Conservation (phyloP, 2,888 invertebrate species). For the Amaurobius ferox region DNA sequence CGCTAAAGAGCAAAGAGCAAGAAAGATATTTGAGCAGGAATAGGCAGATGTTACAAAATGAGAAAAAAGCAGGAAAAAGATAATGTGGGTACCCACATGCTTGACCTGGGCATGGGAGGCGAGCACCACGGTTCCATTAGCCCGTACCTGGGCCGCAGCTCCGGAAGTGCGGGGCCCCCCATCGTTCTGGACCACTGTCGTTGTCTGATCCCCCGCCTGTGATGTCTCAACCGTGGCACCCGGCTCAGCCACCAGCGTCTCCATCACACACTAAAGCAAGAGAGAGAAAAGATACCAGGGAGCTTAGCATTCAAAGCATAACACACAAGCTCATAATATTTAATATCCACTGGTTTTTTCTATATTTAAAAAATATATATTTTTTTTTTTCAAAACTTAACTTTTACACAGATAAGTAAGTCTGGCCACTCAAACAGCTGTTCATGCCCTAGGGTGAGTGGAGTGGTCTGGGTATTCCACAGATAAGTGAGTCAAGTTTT, state of each 20-base stretch:
- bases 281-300: constrained; percentile 18
- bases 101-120: constrained; percentile 67
- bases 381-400: no score
- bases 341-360: no score
- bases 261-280: constrained; percentile 81
- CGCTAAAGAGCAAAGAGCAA: no score
- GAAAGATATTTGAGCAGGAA: no score
- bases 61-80: background rate
- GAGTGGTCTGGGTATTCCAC: no score
- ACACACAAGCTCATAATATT: constrained; percentile 12
- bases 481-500: no score
- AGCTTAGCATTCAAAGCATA: constrained; percentile 44
- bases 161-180: constrained; percentile 44
- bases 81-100: constrained; percentile 61
- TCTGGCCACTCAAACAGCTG: no score
- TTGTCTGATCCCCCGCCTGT: constrained; percentile 44
- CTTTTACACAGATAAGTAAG: no score
- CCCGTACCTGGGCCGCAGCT: constrained; percentile 45
- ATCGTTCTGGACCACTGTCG: constrained; percentile 24
- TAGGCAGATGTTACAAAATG: no score
- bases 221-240: constrained; percentile 63
- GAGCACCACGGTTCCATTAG: constrained; percentile 69
- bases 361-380: no score
- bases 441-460: no score
- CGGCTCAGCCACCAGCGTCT: constrained; percentile 91